Evolutionary conservation across 2,797 vertebrate genomes (phyloP), one percentile per base, ranked within the genome.

Genomic region (Cryptoblepharus egeriae): DNA sequence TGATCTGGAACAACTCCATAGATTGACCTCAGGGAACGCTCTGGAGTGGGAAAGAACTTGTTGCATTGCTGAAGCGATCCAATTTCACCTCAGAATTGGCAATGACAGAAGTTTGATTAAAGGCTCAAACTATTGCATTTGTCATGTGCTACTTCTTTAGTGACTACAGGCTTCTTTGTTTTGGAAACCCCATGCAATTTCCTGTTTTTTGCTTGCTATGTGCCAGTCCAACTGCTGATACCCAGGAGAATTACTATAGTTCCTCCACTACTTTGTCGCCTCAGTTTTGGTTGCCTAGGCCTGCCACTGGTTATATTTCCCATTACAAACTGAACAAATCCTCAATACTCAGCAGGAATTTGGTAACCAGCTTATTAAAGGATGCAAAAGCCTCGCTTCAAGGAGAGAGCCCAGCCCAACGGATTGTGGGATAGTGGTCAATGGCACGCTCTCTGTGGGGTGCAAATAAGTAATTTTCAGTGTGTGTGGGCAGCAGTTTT

Each of bases 401-500:
- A 7, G 30, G 42, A 18, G 58, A 64, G 42, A 5, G 57, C 39
- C n/a, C 69, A 58, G 20, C 18, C 45, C 61, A 67, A 39, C 26
- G 8, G 30, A 45, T 39, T 55, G 26, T 74, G 79, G 24, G 32
- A 64, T 73, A 52, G n/a, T 55, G 28, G 28, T 45, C n/a, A 67
- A 79, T 60, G 18, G 18, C 16, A 35, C 5, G 55, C 79, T 49
- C 61, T 32, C 7, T 45, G 39, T 37, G 30, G 57, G 15, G 71
- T 77, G 63, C 39, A 37, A 39, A 88, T 42, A 79, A 22, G 26
- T 45, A 75, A 75, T 63, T 32, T 74, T 79, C 67, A 52, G 55
- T 81, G 49, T 80, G 73, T 58, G 49, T 79, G 71, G 60, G 60
- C 42, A 75, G 77, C 74, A 83, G 71, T 63, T 49, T 32, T 58